Conservation (phyloP, 2,113 vertebrate genomes). For the Peucedramus taeniatus region DNA sequence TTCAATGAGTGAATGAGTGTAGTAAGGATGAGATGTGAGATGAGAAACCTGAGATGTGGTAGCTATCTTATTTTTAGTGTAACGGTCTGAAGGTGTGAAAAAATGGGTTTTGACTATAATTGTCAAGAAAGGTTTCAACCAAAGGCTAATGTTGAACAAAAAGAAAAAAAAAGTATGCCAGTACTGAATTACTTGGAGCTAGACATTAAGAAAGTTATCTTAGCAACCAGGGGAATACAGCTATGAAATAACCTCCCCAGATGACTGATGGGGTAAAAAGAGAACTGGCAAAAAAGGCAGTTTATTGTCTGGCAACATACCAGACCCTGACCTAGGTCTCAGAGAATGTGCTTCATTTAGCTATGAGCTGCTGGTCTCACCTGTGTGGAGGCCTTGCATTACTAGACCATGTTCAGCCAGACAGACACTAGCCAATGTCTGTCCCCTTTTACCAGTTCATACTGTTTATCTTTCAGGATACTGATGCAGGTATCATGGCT, state of each 20-base stretch:
- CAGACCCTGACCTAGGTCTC: background rate
- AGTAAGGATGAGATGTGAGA: too few relatives aligned
- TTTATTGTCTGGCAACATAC: background rate
- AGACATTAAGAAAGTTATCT: background rate
- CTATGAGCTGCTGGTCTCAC: background rate
- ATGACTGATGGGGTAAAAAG: background rate
- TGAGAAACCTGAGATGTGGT: background rate
- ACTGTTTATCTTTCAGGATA: background rate
- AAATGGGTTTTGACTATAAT: background rate
- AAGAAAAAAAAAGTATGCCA: background rate
- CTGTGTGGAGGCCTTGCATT: background rate
- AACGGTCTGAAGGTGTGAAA: background rate
- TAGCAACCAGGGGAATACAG: background rate
- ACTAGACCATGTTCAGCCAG: background rate
- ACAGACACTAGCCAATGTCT: background rate
- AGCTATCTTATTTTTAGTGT: background rate
- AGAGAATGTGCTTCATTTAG: background rate
- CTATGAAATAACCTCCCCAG: background rate
- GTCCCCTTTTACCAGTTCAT: background rate
- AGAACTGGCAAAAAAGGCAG: background rate
- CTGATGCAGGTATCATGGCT: background rate
- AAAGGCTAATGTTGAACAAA: background rate
- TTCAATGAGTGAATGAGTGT: background rate
- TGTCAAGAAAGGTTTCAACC: background rate
- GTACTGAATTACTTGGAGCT: background rate